Conservation (phyloP, 2,888 invertebrate species). For the Ecliptopera silaceata region DNA sequence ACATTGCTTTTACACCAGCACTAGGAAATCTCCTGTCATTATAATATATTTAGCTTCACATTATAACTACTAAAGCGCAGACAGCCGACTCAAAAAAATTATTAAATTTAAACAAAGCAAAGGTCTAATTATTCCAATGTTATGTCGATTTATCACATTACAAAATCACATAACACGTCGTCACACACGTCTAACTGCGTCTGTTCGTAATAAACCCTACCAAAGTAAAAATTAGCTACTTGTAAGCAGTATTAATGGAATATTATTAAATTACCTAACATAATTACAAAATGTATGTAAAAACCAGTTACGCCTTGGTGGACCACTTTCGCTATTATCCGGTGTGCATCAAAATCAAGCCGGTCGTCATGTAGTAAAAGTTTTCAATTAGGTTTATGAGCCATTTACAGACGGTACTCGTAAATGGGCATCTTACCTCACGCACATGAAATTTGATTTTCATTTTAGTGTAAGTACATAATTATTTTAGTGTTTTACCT, state of each 20-base stretch:
- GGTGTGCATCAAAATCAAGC: slow-evolving; percentile 20
- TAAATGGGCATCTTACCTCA: background rate
- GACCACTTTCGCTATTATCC: slow-evolving; percentile 42
- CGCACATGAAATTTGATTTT: background rate
- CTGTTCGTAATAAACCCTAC: background rate
- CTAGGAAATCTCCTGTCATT: too few species aligned
- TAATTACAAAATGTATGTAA: slow-evolving; percentile 33
- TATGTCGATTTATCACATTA: too few species aligned
- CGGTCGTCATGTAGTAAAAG: slow-evolving; percentile 21
- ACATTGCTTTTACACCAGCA: too few species aligned
- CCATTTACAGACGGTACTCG: slow-evolving; percentile 3
- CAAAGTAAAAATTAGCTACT: background rate
- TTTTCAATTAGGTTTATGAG: slow-evolving; percentile 22
- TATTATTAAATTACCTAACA: slow-evolving; percentile 40
- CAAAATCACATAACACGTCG: too few species aligned
- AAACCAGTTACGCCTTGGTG: slow-evolving; percentile 34
- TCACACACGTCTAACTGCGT: background rate
- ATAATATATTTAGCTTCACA: too few species aligned
- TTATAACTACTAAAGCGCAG: too few species aligned
- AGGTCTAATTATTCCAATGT: too few species aligned
- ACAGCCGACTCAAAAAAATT: too few species aligned
- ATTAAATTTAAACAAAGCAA: too few species aligned
- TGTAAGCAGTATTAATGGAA: background rate
- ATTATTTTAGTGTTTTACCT: too few species aligned
- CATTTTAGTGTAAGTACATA: too few species aligned